Evolutionary conservation across 2,113 vertebrate species (phyloP).

Genomic region (Etia nguti): DNA sequence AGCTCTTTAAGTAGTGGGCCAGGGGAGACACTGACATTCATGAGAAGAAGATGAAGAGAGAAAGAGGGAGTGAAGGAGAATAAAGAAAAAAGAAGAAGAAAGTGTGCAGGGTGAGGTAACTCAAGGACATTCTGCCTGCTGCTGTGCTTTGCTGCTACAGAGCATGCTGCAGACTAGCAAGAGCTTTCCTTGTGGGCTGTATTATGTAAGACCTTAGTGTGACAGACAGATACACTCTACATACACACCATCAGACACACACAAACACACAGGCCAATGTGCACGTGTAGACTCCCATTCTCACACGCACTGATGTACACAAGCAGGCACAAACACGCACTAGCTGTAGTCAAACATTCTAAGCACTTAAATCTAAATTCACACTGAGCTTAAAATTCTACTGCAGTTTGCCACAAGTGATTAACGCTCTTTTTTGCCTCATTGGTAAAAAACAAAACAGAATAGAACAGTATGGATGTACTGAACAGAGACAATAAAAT

Average conservation of each 20-base stretch:
- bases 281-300: background rate
- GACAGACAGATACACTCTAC: conserved; percentile 47
- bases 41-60: background rate
- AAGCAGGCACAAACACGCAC: background rate
- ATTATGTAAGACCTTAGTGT: conserved; percentile 68
- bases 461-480: background rate
- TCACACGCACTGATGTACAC: background rate
- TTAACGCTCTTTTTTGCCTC: conserved; percentile 25
- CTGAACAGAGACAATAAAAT: background rate
- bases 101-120: conserved; percentile 56
- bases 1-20: conserved; percentile 33
- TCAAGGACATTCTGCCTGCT: conserved; percentile 67
- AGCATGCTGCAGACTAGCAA: conserved; percentile 65
- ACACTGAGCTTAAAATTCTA: conserved; percentile 46
- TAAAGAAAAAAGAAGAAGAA: conserved; percentile 12
- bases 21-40: conserved; percentile 40
- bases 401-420: conserved; percentile 43
- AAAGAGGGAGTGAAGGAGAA: background rate
- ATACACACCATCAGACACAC: background rate
- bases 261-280: background rate
- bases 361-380: conserved; percentile 51
- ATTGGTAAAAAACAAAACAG: conserved; percentile 15
- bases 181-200: conserved; percentile 60
- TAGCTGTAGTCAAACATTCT: conserved; percentile 31
- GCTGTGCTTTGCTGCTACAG: conserved; percentile 51